phyloP scores from a whole-genome alignment of 2,113 vertebrate species.

The Tyto alba region DNA sequence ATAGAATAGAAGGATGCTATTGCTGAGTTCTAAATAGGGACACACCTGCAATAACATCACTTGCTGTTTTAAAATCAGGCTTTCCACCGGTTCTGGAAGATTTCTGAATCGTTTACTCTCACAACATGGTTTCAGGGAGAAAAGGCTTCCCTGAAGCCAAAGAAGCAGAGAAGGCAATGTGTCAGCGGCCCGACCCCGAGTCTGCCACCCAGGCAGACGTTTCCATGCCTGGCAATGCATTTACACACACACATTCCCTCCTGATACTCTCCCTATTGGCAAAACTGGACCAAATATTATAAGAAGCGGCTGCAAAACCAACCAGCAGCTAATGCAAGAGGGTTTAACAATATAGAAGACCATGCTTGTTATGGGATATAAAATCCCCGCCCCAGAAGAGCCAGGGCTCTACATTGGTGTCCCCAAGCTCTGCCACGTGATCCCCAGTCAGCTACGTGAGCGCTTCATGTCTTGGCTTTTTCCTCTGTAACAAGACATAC shows the following conservation, averaged over 20 bases:
- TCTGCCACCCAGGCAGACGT: rapidly evolving
- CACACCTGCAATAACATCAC: background rate
- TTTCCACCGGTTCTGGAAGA: background rate
- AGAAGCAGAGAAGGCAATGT: background rate
- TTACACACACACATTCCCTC: rapidly evolving
- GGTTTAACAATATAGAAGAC: background rate
- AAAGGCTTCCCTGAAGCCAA: background rate
- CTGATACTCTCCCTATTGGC: background rate
- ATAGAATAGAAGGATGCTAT: background rate
- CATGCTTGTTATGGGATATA: background rate
- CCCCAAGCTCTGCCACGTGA: background rate
- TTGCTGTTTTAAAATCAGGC: background rate
- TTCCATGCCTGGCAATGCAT: background rate
- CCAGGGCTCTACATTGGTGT: background rate
- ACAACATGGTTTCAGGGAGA: background rate
- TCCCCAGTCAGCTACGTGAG: background rate
- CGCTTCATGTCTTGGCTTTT: background rate
- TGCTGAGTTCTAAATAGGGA: background rate
- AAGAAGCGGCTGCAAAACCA: background rate
- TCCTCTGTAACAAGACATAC: background rate
- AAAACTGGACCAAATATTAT: background rate
- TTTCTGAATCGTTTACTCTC: background rate
- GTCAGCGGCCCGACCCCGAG: background rate
- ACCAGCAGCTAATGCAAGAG: background rate
- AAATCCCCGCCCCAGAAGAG: background rate